phyloP scores from a whole-genome alignment of 1,140 invertebrate species.

The Leptoteleia sp. region DNA sequence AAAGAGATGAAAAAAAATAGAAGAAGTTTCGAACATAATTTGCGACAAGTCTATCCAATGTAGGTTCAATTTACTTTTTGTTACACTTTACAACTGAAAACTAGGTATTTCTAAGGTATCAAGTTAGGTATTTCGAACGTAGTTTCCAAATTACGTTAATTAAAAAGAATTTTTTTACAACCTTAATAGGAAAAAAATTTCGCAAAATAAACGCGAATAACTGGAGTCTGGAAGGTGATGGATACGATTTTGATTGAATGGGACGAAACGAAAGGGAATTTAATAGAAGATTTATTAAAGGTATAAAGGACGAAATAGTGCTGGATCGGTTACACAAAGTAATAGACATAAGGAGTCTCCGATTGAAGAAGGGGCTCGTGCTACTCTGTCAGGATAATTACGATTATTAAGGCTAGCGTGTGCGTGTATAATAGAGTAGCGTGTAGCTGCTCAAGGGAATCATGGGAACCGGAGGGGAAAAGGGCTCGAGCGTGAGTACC shows the following conservation, averaged over 20 bases:
- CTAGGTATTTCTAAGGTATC: no score
- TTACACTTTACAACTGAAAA: no score
- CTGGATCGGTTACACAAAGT: slow-evolving; percentile 57
- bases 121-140: no score
- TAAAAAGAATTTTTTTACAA: no score
- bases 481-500: slow-evolving; percentile 55
- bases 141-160: no score
- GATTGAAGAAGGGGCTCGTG: slow-evolving; percentile 67
- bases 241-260: slow-evolving; percentile 39
- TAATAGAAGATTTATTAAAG: slow-evolving; percentile 37
- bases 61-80: no score
- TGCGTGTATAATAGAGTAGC: slow-evolving; percentile 65
- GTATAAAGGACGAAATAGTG: slow-evolving; percentile 45
- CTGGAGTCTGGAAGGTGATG: slow-evolving; percentile 17
- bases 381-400: slow-evolving; percentile 69
- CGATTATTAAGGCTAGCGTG: slow-evolving; percentile 68
- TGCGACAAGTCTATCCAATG: no score
- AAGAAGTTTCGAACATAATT: no score
- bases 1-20: no score
- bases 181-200: no score
- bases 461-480: slow-evolving; percentile 67
- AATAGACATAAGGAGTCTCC: slow-evolving; percentile 63
- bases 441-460: slow-evolving; percentile 66
- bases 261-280: slow-evolving; percentile 21
- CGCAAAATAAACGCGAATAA: no score